phyloP scores from a whole-genome alignment of 2,113 vertebrate species.

The Ranitomeya imitator region DNA sequence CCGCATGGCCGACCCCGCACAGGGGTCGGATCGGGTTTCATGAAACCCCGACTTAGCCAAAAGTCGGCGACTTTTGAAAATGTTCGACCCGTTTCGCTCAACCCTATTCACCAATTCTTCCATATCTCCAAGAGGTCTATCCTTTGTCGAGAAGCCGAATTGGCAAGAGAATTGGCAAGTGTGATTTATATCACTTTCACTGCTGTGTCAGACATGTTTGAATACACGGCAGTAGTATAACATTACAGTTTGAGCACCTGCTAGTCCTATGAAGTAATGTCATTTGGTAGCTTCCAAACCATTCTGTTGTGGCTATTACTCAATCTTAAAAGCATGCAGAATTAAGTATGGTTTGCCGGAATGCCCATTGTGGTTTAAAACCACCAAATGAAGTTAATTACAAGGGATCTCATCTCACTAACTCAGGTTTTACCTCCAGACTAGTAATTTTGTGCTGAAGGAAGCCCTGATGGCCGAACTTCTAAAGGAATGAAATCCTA shows the following conservation, averaged over 20 bases:
- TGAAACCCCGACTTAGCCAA: too few relatives aligned
- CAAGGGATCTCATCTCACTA: not conserved
- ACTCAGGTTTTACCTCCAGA: constrained; percentile 1
- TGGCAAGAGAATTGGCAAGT: too few relatives aligned
- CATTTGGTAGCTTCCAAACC: constrained; percentile 5
- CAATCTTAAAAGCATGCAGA: constrained; percentile 19
- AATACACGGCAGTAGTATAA: not conserved
- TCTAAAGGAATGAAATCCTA: constrained; percentile 1
- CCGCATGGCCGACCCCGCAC: too few relatives aligned
- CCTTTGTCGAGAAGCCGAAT: too few relatives aligned
- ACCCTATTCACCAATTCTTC: too few relatives aligned
- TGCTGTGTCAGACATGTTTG: not conserved
- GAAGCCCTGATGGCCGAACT: constrained; percentile 11
- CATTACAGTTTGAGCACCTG: not conserved
- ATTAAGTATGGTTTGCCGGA: not conserved
- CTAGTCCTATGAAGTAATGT: not conserved
- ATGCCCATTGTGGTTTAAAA: constrained; percentile 26
- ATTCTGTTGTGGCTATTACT: constrained; percentile 32
- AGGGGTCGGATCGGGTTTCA: too few relatives aligned
- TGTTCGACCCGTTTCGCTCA: too few relatives aligned
- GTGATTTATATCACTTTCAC: not conserved
- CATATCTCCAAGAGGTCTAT: too few relatives aligned
- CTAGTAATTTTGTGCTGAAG: not conserved
- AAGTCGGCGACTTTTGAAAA: too few relatives aligned
- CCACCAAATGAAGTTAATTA: constrained; percentile 15